Percentiles rank a stretch among this genome's conserved stretches.
Evolutionary conservation across 1,140 invertebrate genomes (phyloP).

Genomic region (Brachionus manjavacas): DNA sequence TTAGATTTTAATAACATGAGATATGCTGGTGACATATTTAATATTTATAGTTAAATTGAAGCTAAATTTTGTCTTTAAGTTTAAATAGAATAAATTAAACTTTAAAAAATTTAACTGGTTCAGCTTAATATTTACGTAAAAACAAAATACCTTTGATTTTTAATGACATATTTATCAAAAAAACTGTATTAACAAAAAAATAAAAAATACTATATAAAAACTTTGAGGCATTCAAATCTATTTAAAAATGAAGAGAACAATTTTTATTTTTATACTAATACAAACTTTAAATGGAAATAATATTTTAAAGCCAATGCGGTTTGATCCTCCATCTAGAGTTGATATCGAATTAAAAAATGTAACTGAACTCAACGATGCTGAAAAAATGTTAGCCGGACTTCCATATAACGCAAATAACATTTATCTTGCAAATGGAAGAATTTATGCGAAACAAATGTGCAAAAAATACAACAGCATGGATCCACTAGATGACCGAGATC

Average conservation of each 20-base stretch:
- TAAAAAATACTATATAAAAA: background rate
- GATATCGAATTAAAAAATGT: background rate
- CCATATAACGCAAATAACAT: background rate
- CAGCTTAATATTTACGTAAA: background rate
- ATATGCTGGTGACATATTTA: too few species aligned
- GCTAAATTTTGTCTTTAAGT: background rate
- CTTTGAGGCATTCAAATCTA: background rate
- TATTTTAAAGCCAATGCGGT: background rate
- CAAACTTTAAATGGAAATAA: background rate
- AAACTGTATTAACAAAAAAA: too few species aligned
- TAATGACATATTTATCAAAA: background rate
- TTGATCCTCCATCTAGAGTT: background rate
- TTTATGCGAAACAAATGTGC: background rate
- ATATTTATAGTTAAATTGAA: too few species aligned
- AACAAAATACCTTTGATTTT: background rate
- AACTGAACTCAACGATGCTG: background rate
- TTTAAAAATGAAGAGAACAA: background rate
- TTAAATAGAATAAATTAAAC: background rate
- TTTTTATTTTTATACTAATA: background rate
- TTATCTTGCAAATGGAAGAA: background rate
- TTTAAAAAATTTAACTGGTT: background rate
- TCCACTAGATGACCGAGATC: background rate
- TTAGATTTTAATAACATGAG: too few species aligned
- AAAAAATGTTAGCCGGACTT: conserved; percentile 27
- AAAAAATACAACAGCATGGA: background rate